phyloP scores from a whole-genome alignment of 1,140 invertebrate species.

The Papilio dardanus region DNA sequence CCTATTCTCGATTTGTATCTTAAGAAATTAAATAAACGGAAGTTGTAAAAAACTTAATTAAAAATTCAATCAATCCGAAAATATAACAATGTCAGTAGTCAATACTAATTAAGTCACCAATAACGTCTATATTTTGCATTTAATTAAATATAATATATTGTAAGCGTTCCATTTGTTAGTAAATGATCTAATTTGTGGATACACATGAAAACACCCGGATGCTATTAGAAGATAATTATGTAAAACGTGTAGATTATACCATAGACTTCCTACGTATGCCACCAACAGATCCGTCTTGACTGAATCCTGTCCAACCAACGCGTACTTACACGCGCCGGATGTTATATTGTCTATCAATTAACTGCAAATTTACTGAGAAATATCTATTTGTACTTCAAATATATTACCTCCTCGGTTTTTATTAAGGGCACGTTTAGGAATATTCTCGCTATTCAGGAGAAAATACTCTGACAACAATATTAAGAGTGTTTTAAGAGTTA shows the following conservation, averaged over 20 bases:
- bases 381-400: neutral
- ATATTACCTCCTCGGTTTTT: neutral
- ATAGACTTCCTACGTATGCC: slow-evolving; percentile 27
- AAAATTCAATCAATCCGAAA: neutral
- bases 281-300: slow-evolving; percentile 23
- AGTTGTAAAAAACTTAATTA: neutral
- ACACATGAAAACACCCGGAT: slow-evolving; percentile 31
- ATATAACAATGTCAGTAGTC: neutral
- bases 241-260: slow-evolving; percentile 28
- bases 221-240: slow-evolving; percentile 35
- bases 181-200: slow-evolving; percentile 23
- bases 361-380: neutral
- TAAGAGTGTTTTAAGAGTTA: too few species aligned
- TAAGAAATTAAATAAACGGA: slow-evolving; percentile 6
- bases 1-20: too few species aligned
- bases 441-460: too few species aligned
- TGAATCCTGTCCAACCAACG: neutral
- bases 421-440: too few species aligned
- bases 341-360: neutral
- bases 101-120: neutral
- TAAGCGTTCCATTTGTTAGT: slow-evolving; percentile 33
- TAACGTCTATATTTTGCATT: neutral
- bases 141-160: slow-evolving; percentile 14
- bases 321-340: slow-evolving; percentile 14
- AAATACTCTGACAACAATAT: too few species aligned